Percentiles rank a stretch among this genome's conserved stretches.
Conservation (phyloP, 2,888 invertebrate species). For the Blastobasis lacticolella region DNA sequence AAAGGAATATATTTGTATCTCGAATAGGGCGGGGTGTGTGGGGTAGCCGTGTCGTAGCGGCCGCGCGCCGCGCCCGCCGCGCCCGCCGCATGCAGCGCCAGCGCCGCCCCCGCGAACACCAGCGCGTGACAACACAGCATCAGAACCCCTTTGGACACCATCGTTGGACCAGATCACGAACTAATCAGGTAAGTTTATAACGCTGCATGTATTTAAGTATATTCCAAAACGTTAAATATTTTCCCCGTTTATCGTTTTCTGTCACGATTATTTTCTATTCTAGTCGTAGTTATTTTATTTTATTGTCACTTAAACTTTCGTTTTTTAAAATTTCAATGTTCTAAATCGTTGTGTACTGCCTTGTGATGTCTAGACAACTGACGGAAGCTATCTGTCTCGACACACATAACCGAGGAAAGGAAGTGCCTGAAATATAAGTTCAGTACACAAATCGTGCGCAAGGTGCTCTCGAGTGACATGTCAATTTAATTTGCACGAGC, state of each 20-base stretch:
- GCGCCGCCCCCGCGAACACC: constrained; percentile 40
- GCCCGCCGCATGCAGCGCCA: constrained; percentile 53
- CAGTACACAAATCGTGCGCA: constrained; percentile 51
- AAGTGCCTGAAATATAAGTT: constrained; percentile 51
- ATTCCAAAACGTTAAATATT: not conserved
- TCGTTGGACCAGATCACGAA: constrained; percentile 9
- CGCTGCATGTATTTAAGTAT: constrained; percentile 8
- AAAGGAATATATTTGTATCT: constrained; percentile 59
- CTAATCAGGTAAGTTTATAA: no score
- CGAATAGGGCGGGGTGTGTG: constrained; percentile 45
- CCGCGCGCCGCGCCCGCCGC: constrained; percentile 39
- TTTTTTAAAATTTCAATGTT: constrained; percentile 8
- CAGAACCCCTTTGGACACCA: constrained; percentile 41
- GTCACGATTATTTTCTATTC: constrained; percentile 1
- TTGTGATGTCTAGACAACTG: constrained; percentile 44
- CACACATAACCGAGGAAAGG: constrained; percentile 54
- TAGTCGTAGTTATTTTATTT: not conserved
- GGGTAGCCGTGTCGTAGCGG: constrained; percentile 59
- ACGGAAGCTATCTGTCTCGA: constrained; percentile 31
- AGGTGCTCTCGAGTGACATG: constrained; percentile 37
- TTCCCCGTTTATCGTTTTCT: no score
- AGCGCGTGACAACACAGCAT: constrained; percentile 45
- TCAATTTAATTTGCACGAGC: constrained; percentile 55
- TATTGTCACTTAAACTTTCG: constrained; percentile 14
- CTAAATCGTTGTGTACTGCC: constrained; percentile 30